Base-by-base conservation (phyloP, 2,113 vertebrate genomes). In the Semnornis frantzii region DNA sequence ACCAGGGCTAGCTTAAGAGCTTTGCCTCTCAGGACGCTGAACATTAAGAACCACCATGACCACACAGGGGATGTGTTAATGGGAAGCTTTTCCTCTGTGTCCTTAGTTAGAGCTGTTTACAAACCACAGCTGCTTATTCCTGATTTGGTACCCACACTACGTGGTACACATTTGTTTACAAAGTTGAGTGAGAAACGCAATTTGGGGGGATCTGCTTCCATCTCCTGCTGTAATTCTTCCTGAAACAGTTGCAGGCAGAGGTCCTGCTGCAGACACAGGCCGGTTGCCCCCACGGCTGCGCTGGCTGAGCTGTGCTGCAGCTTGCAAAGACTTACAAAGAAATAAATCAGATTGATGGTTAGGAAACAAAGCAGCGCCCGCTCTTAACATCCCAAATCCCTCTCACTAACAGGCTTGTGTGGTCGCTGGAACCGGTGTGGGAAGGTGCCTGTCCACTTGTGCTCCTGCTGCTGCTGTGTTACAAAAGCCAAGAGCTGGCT, bases 51-150 rank as follows among this genome's bases (percentile, higher is more conserved):
- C 27, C 77, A 54, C 25, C 1, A 3, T 19, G 46, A 37, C 55
- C 83, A 9, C 3, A 0, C 1, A 23, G 83, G 58, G 60, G 3
- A 11, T 1, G 12, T 13, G 46, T 8, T 3, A 52, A n/a, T 3
- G 3, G 0, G 27, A 12, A 63, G 42, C 27, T 91, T 65, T 44
- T 82, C 80, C 69, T 54, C 59, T 2, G 1, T 1, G 5, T 62
- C 90, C 76, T 64, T 11, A 4, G 30, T 10, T 10, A 74, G 44
- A 46, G 89, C 54, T 50, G 37, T 42, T 75, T 23, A 52, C 79
- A 62, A 48, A 37, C 75, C 27, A 1, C 3, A 1, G 76, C 71
- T 27, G 0, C 33, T 82, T 9, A 9, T 50, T 94, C 68, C 59
- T 25, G 78, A 9, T 7, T 52, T 25, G 76, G 52, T 85, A 42